These are phyloP conservation scores for Agonopterix alstromeriana DNA, from an alignment of 2,888 invertebrate species.

Conservation along the genomic window DNA sequence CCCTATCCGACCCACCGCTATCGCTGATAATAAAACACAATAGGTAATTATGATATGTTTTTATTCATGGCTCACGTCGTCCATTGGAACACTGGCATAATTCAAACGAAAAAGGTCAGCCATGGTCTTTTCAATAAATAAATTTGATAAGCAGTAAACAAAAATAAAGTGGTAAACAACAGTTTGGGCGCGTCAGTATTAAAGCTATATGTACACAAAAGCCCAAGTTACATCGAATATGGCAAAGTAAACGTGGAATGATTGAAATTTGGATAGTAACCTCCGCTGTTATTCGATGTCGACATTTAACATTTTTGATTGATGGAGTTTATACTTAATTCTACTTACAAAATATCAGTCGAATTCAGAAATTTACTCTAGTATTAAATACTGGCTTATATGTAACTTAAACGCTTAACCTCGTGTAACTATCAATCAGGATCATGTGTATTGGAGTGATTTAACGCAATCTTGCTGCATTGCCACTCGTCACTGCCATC, in stretches of 20 bases:
- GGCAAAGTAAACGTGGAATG: conserved; percentile 23
- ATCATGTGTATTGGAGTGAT: conserved; percentile 38
- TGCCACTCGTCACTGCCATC: conserved; percentile 85
- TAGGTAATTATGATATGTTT: conserved; percentile 28
- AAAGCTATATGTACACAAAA: conserved; percentile 59
- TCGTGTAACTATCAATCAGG: conserved; percentile 38
- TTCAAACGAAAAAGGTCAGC: conserved; percentile 73
- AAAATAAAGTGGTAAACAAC: conserved; percentile 38
- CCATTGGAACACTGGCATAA: conserved; percentile 49
- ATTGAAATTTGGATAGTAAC: neutral
- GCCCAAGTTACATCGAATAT: conserved; percentile 38
- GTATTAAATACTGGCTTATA: conserved; percentile 57
- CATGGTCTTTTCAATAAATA: conserved; percentile 63
- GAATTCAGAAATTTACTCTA: conserved; percentile 49
- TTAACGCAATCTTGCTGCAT: conserved; percentile 53
- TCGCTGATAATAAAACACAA: conserved; percentile 17
- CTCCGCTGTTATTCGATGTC: conserved; percentile 12
- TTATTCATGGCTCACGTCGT: conserved; percentile 64
- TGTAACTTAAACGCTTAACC: conserved; percentile 19
- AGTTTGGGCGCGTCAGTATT: conserved; percentile 27
- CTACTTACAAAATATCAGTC: conserved; percentile 73
- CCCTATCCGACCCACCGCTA: too few relatives aligned
- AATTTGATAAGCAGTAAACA: conserved; percentile 20
- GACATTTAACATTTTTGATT: neutral
- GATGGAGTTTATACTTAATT: conserved; percentile 22